Conservation (phyloP, 1,140 invertebrate species). For the Leptinotarsa defecta region DNA sequence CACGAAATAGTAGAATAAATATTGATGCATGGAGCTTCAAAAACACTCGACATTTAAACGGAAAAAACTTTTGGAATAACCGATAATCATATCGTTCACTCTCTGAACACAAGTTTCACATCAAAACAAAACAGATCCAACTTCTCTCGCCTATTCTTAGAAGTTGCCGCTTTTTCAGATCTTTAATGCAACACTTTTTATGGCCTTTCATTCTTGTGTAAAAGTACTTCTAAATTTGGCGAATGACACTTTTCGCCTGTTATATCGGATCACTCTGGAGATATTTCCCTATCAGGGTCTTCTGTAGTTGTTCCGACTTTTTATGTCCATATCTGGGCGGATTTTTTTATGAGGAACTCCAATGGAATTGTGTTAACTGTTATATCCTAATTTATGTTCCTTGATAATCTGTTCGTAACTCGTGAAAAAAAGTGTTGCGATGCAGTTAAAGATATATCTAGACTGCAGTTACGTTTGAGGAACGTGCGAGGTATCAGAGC, state of each 20-base stretch:
- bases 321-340: constrained; percentile 7
- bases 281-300: constrained; percentile 8
- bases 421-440: not conserved
- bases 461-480: not conserved
- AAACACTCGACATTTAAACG: no score
- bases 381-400: not conserved
- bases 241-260: constrained; percentile 9
- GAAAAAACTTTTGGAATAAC: no score
- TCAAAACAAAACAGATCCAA: not conserved
- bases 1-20: no score
- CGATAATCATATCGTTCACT: not conserved
- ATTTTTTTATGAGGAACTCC: not conserved
- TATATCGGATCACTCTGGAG: not conserved
- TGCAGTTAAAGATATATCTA: not conserved
- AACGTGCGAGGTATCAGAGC: no score
- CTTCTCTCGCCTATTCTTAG: no score
- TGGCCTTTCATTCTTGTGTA: constrained; percentile 2
- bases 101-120: not conserved
- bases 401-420: not conserved
- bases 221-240: constrained; percentile 18
- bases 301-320: constrained; percentile 17
- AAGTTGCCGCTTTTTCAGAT: not conserved
- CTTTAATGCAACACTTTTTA: constrained; percentile 14
- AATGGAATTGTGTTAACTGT: not conserved
- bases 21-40: no score